Percentiles rank a stretch among this genome's conserved stretches.
phyloP scores from a whole-genome alignment of 2,797 vertebrate species.

The Diplodus puntazzo region DNA sequence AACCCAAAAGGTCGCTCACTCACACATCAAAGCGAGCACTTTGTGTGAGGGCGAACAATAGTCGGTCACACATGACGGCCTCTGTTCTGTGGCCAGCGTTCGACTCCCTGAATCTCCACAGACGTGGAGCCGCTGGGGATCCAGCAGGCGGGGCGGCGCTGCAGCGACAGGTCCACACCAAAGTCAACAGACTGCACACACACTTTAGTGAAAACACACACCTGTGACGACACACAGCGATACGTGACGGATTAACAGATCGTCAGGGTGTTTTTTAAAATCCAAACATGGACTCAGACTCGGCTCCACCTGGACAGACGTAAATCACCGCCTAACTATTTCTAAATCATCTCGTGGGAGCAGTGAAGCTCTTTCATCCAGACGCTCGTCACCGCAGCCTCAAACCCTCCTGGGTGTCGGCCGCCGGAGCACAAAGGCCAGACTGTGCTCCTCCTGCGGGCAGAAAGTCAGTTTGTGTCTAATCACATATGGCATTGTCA shows the following conservation, averaged over 20 bases:
- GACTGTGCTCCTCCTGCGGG: slow-evolving; percentile 49
- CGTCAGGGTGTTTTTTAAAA: not conserved
- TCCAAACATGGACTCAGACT: not conserved
- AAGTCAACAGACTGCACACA: slow-evolving; percentile 17
- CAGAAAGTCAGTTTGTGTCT: slow-evolving; percentile 79
- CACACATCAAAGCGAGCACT: slow-evolving; percentile 88
- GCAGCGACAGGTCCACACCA: slow-evolving; percentile 42
- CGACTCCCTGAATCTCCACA: slow-evolving; percentile 71
- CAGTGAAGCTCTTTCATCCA: slow-evolving; percentile 42
- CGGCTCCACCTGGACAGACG: not conserved
- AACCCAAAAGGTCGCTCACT: not conserved
- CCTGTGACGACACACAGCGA: not conserved
- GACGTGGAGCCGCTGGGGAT: slow-evolving; percentile 54
- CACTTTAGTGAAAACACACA: not conserved
- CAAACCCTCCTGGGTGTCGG: slow-evolving; percentile 24
- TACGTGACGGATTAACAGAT: not conserved
- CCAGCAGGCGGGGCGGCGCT: slow-evolving; percentile 34
- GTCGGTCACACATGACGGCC: slow-evolving; percentile 85
- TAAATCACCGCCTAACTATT: slow-evolving; percentile 21
- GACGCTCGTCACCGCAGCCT: slow-evolving; percentile 25
- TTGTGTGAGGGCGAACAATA: slow-evolving; percentile 87
- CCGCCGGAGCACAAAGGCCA: slow-evolving; percentile 50
- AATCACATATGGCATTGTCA: slow-evolving; percentile 86
- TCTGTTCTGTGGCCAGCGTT: slow-evolving; percentile 73
- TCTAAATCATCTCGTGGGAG: slow-evolving; percentile 26